Conservation (phyloP, 2,113 vertebrate genomes). For the Crotalus tigris region DNA sequence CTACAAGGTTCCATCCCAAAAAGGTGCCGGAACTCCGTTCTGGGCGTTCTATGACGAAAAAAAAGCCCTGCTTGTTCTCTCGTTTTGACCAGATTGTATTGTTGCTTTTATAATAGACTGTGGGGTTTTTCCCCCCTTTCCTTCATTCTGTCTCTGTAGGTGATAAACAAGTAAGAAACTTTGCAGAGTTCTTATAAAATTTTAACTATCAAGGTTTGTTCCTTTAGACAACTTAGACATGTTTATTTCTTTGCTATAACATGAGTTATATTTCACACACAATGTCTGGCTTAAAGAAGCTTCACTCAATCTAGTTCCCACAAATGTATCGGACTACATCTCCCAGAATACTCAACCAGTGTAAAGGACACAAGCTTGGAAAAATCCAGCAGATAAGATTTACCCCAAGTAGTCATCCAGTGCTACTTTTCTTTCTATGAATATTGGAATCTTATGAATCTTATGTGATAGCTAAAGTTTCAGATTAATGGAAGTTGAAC, state of each 20-base stretch:
- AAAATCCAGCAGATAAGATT: background rate
- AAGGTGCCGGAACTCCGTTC: no score
- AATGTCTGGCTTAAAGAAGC: background rate
- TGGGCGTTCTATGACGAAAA: no score
- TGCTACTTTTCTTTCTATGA: background rate
- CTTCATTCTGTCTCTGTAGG: background rate
- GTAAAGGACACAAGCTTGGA: background rate
- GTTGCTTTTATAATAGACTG: background rate
- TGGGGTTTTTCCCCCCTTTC: background rate
- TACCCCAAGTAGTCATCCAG: background rate
- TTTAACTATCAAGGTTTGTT: background rate
- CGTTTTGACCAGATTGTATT: conserved; percentile 33
- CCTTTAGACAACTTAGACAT: background rate
- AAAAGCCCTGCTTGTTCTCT: background rate
- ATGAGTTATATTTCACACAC: background rate
- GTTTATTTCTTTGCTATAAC: background rate
- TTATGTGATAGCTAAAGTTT: background rate
- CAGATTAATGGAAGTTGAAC: background rate
- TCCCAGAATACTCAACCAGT: background rate
- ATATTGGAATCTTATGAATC: background rate
- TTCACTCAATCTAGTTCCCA: background rate
- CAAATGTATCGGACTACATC: background rate
- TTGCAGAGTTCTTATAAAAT: background rate
- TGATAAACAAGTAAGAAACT: background rate
- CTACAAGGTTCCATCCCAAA: no score